Percentiles rank a stretch among this genome's conserved stretches.
phyloP scores from a whole-genome alignment of 1,140 invertebrate genomes.

The Goniozus legneri region DNA sequence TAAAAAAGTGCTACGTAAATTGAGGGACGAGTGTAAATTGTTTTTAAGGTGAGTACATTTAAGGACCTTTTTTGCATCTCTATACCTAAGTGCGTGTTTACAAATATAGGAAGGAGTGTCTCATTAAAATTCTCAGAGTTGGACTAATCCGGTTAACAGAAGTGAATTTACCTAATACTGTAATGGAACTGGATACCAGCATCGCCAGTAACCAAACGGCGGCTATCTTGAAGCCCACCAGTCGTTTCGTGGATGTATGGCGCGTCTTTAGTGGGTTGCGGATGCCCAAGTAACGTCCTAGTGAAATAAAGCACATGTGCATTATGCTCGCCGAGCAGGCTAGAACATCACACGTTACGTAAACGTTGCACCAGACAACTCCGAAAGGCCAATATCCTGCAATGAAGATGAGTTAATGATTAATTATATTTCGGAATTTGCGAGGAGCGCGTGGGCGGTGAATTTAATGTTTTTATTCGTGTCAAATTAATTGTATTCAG shows the following conservation, averaged over 20 bases:
- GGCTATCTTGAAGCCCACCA: conserved; percentile 78
- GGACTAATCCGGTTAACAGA: neutral
- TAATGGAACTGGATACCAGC: conserved; percentile 84
- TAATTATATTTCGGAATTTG: too few species aligned
- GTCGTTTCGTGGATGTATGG: conserved; percentile 70
- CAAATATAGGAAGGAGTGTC: too few species aligned
- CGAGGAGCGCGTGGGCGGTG: too few species aligned
- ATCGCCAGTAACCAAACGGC: conserved; percentile 83
- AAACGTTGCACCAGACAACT: conserved; percentile 85
- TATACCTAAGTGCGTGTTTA: too few species aligned
- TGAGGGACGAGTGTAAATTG: too few species aligned
- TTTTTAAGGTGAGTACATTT: too few species aligned
- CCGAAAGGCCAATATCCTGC: conserved; percentile 89
- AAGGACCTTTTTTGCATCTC: too few species aligned
- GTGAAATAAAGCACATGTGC: conserved; percentile 96
- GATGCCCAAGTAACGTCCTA: conserved; percentile 89
- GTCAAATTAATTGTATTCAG: too few species aligned
- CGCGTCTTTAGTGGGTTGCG: conserved; percentile 82
- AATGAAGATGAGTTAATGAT: too few species aligned
- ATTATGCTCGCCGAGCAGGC: conserved; percentile 92
- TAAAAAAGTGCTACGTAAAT: too few species aligned
- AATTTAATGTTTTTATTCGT: too few species aligned
- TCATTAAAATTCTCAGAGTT: neutral
- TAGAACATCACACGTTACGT: conserved; percentile 91
- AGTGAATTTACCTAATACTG: conserved; percentile 69